These are phyloP conservation scores for Onthophagus sagittarius DNA, from an alignment of 2,888 invertebrate genomes.

Conservation along the genomic window DNA sequence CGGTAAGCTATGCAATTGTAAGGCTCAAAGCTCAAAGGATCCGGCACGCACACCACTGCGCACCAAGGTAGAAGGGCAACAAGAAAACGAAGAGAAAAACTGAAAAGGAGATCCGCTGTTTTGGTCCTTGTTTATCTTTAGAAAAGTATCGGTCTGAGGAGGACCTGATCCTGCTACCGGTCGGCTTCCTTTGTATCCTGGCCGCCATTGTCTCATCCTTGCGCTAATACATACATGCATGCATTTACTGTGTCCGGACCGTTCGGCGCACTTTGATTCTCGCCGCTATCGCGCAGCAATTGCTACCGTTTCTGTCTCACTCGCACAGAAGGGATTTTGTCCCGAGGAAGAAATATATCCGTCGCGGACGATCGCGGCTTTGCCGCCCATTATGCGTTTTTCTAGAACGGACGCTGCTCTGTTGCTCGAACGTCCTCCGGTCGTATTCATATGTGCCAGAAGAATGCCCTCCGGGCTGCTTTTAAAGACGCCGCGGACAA, in stretches of 20 bases:
- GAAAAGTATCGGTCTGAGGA: conserved; percentile 22
- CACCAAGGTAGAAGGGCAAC: conserved; percentile 4
- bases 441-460: neutral
- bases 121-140: neutral
- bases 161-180: conserved; percentile 24
- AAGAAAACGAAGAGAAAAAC: conserved; percentile 5
- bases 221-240: conserved; percentile 34
- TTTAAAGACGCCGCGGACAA: neutral
- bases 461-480: neutral
- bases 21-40: conserved; percentile 6
- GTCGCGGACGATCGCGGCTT: neutral
- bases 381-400: neutral
- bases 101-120: conserved; percentile 8
- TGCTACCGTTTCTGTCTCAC: conserved; percentile 30
- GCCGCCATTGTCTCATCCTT: conserved; percentile 31
- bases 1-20: conserved; percentile 19
- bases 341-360: conserved; percentile 6
- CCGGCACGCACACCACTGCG: neutral
- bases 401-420: neutral
- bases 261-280: conserved; percentile 27
- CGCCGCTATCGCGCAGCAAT: conserved; percentile 30
- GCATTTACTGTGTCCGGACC: conserved; percentile 29
- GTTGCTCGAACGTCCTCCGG: neutral
- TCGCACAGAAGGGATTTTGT: conserved; percentile 11
- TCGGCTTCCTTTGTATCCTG: conserved; percentile 26